These are phyloP conservation scores for Ascaphus truei DNA, from an alignment of 2,113 vertebrate species.

Conservation along the genomic window DNA sequence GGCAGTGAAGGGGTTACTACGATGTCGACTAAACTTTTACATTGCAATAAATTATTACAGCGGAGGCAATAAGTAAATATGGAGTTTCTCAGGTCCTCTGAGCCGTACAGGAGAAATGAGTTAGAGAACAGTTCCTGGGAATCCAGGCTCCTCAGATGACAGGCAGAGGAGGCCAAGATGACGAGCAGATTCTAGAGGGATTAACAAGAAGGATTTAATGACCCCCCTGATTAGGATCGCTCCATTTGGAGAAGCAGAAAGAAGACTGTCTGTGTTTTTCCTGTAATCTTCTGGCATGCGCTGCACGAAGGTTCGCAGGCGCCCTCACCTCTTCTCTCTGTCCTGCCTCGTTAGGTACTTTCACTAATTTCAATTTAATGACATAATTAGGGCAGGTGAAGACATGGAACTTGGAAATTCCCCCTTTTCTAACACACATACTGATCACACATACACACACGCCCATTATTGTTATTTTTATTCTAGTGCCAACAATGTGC, in stretches of 20 bases:
- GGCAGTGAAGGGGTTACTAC: neutral
- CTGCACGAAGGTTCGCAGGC: neutral
- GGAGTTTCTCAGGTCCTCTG: neutral
- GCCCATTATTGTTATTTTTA: neutral
- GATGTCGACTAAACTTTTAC: neutral
- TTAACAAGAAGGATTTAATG: constrained; percentile 25
- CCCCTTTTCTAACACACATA: neutral
- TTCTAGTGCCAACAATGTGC: neutral
- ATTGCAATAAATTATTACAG: neutral
- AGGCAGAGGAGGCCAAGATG: neutral
- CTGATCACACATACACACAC: neutral
- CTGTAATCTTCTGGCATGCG: constrained; percentile 29
- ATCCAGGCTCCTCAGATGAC: constrained; percentile 1
- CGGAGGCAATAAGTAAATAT: neutral
- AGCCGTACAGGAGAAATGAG: neutral
- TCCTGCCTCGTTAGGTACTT: constrained; percentile 23
- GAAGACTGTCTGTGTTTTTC: constrained; percentile 12
- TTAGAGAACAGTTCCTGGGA: neutral
- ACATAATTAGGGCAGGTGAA: constrained; percentile 33
- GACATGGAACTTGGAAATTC: constrained; percentile 25
- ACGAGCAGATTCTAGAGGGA: constrained; percentile 22
- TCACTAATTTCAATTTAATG: constrained; percentile 30
- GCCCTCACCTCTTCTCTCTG: neutral
- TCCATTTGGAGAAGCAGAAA: constrained; percentile 6
- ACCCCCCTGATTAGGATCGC: constrained; percentile 15